Evolutionary conservation across 1,140 invertebrate species (phyloP).

Genomic region (Drosophila pseudoananassae): DNA sequence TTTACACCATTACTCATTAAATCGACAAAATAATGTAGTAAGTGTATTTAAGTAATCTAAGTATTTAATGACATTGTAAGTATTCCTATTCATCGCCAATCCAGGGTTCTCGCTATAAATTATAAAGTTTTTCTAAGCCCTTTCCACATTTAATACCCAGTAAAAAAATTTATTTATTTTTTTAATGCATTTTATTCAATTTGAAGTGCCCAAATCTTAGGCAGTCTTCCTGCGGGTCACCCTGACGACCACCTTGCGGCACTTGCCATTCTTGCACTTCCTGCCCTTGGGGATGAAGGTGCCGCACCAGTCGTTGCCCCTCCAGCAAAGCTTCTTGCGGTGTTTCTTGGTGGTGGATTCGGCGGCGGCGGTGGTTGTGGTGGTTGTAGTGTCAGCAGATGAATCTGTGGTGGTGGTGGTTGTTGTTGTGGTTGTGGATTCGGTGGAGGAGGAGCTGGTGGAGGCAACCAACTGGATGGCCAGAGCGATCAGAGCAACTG

Average conservation of each 20-base stretch:
- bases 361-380: neutral
- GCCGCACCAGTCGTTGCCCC: constrained; percentile 21
- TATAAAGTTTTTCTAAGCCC: too few relatives aligned
- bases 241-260: neutral
- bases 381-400: neutral
- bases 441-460: neutral
- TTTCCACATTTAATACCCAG: too few relatives aligned
- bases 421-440: neutral
- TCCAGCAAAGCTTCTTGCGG: constrained; percentile 14
- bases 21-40: too few relatives aligned
- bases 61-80: too few relatives aligned
- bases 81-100: too few relatives aligned
- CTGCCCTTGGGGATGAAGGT: neutral
- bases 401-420: neutral
- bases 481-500: constrained; percentile 4
- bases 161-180: neutral
- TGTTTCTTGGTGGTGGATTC: neutral
- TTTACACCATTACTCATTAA: too few relatives aligned
- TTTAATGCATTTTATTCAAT: neutral
- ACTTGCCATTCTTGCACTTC: constrained; percentile 2
- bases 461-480: neutral
- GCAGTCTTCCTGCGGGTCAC: constrained; percentile 1
- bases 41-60: too few relatives aligned
- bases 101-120: too few relatives aligned
- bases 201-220: neutral